phyloP scores from a whole-genome alignment of 1,140 invertebrate genomes.

The Samia ricini region DNA sequence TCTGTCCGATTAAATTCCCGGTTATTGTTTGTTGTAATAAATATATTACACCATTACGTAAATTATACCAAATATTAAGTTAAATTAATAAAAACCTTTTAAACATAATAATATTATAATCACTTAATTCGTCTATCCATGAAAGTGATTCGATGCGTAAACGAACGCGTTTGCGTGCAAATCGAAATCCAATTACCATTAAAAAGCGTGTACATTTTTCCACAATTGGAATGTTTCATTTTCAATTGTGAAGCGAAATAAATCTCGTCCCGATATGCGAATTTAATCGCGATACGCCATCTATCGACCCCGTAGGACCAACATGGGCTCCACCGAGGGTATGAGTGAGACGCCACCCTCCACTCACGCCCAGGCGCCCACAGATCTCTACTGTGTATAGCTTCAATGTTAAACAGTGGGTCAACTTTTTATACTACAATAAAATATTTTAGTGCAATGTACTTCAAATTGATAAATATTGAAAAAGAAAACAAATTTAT shows the following conservation, averaged over 20 bases:
- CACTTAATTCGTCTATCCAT: not conserved
- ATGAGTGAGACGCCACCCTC: not conserved
- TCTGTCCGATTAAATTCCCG: no score
- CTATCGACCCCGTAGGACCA: constrained; percentile 39
- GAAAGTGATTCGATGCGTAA: not conserved
- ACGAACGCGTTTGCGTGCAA: not conserved
- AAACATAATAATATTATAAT: no score
- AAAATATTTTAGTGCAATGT: not conserved
- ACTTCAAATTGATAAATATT: no score
- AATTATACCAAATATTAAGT: no score
- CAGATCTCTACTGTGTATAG: not conserved
- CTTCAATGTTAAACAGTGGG: not conserved
- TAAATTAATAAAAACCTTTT: not conserved
- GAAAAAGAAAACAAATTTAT: no score
- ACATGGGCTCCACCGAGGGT: constrained; percentile 5
- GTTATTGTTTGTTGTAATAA: no score
- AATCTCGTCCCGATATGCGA: constrained; percentile 41
- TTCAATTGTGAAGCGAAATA: constrained; percentile 31
- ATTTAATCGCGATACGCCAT: constrained; percentile 64
- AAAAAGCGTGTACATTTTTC: constrained; percentile 1
- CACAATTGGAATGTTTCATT: constrained; percentile 22
- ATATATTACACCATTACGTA: no score
- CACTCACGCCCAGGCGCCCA: constrained; percentile 9
- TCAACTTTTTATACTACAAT: not conserved
- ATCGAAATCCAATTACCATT: constrained; percentile 28